Evolutionary conservation across 2,113 vertebrate genomes (phyloP).

Genomic region (Candoia aspera): DNA sequence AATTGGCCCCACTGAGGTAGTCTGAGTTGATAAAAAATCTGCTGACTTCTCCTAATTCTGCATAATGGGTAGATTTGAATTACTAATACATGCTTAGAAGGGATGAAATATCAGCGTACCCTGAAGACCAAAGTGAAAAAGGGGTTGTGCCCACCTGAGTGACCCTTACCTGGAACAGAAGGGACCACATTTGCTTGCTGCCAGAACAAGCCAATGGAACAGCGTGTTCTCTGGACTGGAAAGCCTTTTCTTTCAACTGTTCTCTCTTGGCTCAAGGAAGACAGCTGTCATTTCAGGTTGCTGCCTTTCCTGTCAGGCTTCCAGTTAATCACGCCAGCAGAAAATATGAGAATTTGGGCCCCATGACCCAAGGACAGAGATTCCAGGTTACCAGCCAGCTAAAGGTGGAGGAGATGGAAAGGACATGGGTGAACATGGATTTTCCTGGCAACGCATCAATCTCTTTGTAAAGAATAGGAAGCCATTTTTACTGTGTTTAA

Average conservation of each 20-base stretch:
- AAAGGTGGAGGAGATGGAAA: not conserved
- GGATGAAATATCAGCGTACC: not conserved
- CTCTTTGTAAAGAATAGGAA: not conserved
- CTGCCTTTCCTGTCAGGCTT: not conserved
- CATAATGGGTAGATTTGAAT: not conserved
- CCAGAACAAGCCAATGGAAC: not conserved
- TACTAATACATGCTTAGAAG: not conserved
- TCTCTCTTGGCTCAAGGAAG: not conserved
- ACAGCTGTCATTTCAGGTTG: not conserved
- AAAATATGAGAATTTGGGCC: not conserved
- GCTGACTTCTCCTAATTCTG: not conserved
- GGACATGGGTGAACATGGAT: not conserved
- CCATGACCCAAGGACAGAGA: not conserved
- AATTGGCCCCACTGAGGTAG: not conserved
- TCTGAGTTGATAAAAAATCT: not conserved
- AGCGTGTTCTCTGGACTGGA: not conserved
- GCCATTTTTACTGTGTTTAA: not conserved
- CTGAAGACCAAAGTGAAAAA: not conserved
- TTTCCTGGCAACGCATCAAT: not conserved
- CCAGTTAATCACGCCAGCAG: not conserved
- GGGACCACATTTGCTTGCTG: too few species aligned
- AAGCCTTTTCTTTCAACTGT: not conserved
- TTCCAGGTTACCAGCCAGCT: not conserved
- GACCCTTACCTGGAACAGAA: not conserved
- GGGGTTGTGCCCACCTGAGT: too few species aligned